Percentiles rank a stretch among this genome's conserved stretches.
Evolutionary conservation across 2,797 vertebrate species (phyloP).

Genomic region (Phrynocephalus guinanensis): DNA sequence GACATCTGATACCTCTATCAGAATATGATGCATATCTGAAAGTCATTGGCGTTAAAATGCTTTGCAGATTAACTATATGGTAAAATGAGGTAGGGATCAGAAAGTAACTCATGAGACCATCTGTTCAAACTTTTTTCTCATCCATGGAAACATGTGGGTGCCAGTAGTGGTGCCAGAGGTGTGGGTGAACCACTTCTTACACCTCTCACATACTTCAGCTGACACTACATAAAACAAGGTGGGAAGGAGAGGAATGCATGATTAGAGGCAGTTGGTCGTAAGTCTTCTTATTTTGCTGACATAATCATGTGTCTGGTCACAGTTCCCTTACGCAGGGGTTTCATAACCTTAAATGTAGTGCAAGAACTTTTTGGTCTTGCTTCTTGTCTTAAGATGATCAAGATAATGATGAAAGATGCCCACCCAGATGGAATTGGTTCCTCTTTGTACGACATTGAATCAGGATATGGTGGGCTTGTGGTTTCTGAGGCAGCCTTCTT

Average conservation of each 20-base stretch:
- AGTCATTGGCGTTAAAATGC: no score
- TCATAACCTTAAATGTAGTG: not conserved
- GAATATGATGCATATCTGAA: no score
- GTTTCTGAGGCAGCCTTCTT: not conserved
- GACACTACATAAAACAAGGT: not conserved
- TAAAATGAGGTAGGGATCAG: no score
- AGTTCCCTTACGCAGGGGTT: not conserved
- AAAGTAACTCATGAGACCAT: no score
- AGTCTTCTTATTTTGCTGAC: not conserved
- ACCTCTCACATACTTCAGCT: no score
- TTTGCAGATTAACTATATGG: no score
- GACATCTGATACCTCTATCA: not conserved
- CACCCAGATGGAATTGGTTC: not conserved
- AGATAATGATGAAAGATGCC: slow-evolving; percentile 1
- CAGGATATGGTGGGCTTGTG: not conserved
- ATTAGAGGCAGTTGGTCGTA: not conserved
- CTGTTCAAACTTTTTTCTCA: no score
- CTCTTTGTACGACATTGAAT: not conserved
- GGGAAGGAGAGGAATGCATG: not conserved
- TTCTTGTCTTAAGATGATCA: slow-evolving; percentile 2
- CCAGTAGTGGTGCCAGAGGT: no score
- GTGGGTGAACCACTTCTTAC: no score
- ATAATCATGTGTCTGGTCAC: not conserved
- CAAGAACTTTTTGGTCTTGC: not conserved
- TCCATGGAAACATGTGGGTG: no score